phyloP scores from a whole-genome alignment of 2,888 invertebrate species.

The Mongoloraphidia duomilia region DNA sequence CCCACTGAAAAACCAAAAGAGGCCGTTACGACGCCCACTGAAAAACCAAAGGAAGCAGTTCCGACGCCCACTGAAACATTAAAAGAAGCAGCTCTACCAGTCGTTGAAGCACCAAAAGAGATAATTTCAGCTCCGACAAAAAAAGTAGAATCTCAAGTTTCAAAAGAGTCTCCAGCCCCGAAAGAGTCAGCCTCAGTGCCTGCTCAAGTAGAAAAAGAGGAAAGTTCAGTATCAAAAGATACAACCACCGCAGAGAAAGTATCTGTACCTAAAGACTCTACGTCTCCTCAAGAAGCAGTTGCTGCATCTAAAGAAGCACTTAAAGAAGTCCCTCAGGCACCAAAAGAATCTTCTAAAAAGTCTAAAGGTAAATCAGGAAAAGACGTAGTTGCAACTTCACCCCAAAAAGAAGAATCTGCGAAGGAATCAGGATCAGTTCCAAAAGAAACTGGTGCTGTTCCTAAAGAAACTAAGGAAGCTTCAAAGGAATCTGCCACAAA shows the following conservation, averaged over 20 bases:
- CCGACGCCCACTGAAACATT: slow-evolving; percentile 4
- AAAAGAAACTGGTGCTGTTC: background rate
- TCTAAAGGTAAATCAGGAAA: slow-evolving; percentile 11
- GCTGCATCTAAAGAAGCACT: slow-evolving; percentile 2
- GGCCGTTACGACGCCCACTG: slow-evolving; percentile 8
- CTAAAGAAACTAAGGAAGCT: slow-evolving; percentile 1
- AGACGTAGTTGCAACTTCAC: slow-evolving; percentile 7
- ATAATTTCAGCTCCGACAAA: background rate
- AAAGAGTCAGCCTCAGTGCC: slow-evolving; percentile 2
- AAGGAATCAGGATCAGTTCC: slow-evolving; percentile 22
- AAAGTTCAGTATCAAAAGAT: slow-evolving; percentile 6
- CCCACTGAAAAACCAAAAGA: slow-evolving; percentile 4
- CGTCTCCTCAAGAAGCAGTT: slow-evolving; percentile 16
- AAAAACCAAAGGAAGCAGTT: slow-evolving; percentile 8
- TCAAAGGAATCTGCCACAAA: slow-evolving; percentile 2
- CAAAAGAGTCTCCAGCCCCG: slow-evolving; percentile 11
- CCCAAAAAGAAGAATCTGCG: slow-evolving; percentile 27
- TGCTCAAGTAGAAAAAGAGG: slow-evolving; percentile 1
- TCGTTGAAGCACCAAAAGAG: slow-evolving; percentile 12
- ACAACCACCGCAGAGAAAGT: slow-evolving; percentile 8
- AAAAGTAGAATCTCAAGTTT: slow-evolving; percentile 9
- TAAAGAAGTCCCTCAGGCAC: slow-evolving; percentile 12
- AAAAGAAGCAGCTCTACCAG: slow-evolving; percentile 7
- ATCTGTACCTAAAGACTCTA: slow-evolving; percentile 16
- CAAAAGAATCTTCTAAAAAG: slow-evolving; percentile 23